Conservation (phyloP, 92 coral and sea anemone genomes). For the Ricordea florida region DNA sequence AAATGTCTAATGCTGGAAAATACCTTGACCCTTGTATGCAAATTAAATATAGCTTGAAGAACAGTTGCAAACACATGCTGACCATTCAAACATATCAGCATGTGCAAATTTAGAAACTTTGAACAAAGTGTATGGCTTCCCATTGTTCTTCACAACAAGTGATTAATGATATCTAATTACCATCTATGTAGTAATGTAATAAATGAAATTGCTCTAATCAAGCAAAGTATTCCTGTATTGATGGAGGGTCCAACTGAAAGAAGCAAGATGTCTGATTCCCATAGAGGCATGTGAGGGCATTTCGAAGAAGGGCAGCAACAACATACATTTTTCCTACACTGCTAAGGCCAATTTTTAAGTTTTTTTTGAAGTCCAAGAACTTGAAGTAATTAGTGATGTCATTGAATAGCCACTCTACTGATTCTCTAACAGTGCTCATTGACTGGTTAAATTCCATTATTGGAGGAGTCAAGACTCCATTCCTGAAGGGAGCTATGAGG, state of each 20-base stretch:
- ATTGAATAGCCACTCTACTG: neutral
- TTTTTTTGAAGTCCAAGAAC: neutral
- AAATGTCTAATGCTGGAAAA: too few species aligned
- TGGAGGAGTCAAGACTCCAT: conserved; percentile 9
- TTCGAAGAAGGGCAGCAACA: neutral
- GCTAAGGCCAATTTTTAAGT: neutral
- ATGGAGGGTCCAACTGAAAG: conserved; percentile 11
- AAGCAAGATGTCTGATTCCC: neutral
- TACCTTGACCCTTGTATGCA: too few species aligned
- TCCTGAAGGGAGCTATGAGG: conserved; percentile 11
- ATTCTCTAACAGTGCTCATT: conserved; percentile 3
- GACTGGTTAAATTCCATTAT: conserved; percentile 6
- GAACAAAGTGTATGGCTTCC: neutral
- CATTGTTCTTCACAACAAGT: neutral
- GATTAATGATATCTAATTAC: neutral
- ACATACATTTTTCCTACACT: neutral
- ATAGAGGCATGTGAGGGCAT: conserved; percentile 1
- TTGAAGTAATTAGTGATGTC: neutral
- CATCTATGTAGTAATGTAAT: neutral
- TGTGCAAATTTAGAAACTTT: neutral
- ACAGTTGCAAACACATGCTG: neutral
- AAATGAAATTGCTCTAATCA: neutral
- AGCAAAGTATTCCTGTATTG: neutral
- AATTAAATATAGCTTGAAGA: neutral
- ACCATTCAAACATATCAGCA: neutral